phyloP scores from a whole-genome alignment of 2,113 vertebrate genomes.

The Ageneiosus marmoratus region DNA sequence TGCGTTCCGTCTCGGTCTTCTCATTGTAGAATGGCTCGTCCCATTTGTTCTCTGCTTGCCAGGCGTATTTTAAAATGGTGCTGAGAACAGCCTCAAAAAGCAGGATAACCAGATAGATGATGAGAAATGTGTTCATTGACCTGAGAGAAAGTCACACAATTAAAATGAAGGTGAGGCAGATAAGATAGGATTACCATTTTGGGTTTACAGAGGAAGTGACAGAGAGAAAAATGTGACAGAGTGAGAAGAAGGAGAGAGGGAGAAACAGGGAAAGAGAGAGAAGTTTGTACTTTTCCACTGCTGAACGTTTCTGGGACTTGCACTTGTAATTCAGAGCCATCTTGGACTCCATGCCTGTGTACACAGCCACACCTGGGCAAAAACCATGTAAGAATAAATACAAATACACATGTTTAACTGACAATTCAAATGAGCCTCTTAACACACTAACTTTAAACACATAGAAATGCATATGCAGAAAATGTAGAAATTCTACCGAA shows the following conservation, averaged over 20 bases:
- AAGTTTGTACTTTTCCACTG: constrained; percentile 90
- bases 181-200: background rate
- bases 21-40: constrained; percentile 94
- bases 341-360: constrained; percentile 99
- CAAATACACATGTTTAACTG: background rate
- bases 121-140: constrained; percentile 97
- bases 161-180: background rate
- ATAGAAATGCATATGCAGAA: background rate
- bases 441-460: background rate
- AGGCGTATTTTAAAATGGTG: constrained; percentile 95
- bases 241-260: background rate
- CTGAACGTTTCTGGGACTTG: constrained; percentile 98
- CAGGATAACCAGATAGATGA: constrained; percentile 94
- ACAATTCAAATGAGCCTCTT: background rate
- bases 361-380: constrained; percentile 87
- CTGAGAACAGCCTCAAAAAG: constrained; percentile 92
- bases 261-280: background rate
- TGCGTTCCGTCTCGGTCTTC: constrained; percentile 91
- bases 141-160: constrained; percentile 63
- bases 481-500: constrained; percentile 78
- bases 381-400: background rate
- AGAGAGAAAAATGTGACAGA: background rate
- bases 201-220: background rate
- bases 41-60: constrained; percentile 92
- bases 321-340: constrained; percentile 99